Evolutionary conservation across 2,113 vertebrate species (phyloP).

Genomic region (Morone chrysops): DNA sequence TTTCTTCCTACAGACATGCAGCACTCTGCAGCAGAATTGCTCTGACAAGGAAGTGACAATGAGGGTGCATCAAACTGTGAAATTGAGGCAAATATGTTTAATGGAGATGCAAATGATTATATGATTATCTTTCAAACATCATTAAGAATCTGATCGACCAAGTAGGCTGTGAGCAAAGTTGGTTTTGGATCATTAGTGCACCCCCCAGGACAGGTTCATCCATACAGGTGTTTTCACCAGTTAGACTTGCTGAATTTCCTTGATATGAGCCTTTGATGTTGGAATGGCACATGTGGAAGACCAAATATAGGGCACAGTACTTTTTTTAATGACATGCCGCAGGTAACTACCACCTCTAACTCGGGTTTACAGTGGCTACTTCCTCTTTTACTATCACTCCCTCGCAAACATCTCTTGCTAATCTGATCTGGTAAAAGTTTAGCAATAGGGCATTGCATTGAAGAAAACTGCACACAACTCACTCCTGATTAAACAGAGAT

Average conservation of each 20-base stretch:
- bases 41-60: not conserved
- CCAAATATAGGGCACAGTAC: no score
- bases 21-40: not conserved
- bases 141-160: not conserved
- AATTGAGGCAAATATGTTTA: not conserved
- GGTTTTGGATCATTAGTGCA: not conserved
- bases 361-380: not conserved
- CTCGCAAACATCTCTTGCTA: not conserved
- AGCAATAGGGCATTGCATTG: not conserved
- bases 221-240: not conserved
- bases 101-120: not conserved
- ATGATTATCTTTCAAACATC: not conserved
- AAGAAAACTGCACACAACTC: not conserved
- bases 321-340: no score
- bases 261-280: not conserved
- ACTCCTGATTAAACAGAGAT: not conserved
- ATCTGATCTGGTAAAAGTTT: not conserved
- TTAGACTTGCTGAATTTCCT: not conserved
- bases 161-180: not conserved
- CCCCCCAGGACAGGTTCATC: not conserved
- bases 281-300: not conserved
- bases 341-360: no score
- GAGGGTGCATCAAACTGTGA: not conserved
- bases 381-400: conserved; percentile 1
- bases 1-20: not conserved